These are phyloP conservation scores for Drosophila kanapiae DNA, from an alignment of 1,140 invertebrate genomes.

Conservation along the genomic window DNA sequence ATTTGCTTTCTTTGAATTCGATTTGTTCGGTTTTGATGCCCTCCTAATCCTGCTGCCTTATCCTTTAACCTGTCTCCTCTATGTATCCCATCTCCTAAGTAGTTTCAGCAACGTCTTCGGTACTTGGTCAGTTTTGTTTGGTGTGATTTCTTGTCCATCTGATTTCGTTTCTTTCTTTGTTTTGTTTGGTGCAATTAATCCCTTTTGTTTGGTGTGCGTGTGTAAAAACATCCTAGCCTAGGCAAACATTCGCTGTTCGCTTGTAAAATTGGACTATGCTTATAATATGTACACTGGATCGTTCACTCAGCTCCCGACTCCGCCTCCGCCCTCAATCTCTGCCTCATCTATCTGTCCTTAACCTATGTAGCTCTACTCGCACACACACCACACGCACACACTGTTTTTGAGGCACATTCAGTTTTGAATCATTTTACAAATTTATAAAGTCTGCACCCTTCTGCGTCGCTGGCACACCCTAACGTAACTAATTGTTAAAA, in stretches of 20 bases:
- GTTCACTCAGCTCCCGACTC: constrained; percentile 11
- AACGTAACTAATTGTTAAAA: constrained; percentile 76
- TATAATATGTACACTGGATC: constrained; percentile 57
- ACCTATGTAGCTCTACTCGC: constrained; percentile 54
- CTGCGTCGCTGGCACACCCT: neutral
- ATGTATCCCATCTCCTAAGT: constrained; percentile 11
- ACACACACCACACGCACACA: constrained; percentile 39
- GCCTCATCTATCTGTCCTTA: constrained; percentile 44
- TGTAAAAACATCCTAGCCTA: constrained; percentile 62
- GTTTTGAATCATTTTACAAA: constrained; percentile 76
- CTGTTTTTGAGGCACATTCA: constrained; percentile 72
- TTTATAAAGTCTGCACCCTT: constrained; percentile 64
- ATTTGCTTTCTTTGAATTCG: constrained; percentile 51
- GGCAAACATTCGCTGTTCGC: constrained; percentile 29
- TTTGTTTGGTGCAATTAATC: constrained; percentile 12
- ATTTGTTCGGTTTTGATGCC: constrained; percentile 31
- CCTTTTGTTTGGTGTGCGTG: constrained; percentile 2
- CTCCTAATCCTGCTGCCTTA: constrained; percentile 6
- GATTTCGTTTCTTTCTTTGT: neutral
- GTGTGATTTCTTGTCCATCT: neutral
- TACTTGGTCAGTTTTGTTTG: constrained; percentile 37
- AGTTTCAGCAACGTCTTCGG: constrained; percentile 39
- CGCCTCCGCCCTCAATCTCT: neutral
- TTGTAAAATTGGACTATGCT: constrained; percentile 78
- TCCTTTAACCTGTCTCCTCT: neutral